phyloP scores from a whole-genome alignment of 2,113 vertebrate genomes.

The Myrmophylax atrothorax region DNA sequence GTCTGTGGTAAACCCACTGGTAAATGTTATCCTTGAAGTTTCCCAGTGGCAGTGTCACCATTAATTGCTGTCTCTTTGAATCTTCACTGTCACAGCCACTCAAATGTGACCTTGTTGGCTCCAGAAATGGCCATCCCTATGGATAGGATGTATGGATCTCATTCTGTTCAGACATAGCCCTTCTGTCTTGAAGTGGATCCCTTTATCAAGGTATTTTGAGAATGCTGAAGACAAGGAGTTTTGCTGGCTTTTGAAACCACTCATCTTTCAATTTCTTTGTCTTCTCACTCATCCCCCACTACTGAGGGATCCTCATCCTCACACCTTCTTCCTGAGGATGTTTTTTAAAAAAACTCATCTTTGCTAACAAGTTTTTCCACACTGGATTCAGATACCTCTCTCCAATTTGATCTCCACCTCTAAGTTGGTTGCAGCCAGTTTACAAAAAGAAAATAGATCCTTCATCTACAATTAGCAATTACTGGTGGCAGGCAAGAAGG shows the following conservation, averaged over 20 bases:
- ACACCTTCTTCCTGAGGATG: neutral
- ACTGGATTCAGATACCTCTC: neutral
- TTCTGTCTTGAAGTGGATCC: neutral
- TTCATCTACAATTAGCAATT: neutral
- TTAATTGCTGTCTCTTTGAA: neutral
- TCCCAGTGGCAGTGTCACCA: neutral
- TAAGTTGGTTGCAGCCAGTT: neutral
- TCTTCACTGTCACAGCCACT: neutral
- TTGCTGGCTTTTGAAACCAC: neutral
- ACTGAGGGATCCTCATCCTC: neutral
- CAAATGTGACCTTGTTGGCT: neutral
- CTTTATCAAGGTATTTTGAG: neutral
- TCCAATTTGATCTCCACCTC: neutral
- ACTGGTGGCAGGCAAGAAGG: neutral
- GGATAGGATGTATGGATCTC: neutral
- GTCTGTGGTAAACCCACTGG: neutral
- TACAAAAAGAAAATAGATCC: neutral
- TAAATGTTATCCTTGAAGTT: neutral
- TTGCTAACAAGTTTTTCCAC: neutral
- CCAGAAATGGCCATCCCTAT: neutral
- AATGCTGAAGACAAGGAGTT: neutral
- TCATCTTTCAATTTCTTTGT: neutral
- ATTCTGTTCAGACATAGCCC: neutral
- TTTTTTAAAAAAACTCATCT: neutral
- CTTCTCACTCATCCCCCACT: neutral